Percentiles rank a stretch among this genome's conserved stretches.
Conservation (phyloP, 2,797 vertebrate species). For the Hoplostethus atlanticus region DNA sequence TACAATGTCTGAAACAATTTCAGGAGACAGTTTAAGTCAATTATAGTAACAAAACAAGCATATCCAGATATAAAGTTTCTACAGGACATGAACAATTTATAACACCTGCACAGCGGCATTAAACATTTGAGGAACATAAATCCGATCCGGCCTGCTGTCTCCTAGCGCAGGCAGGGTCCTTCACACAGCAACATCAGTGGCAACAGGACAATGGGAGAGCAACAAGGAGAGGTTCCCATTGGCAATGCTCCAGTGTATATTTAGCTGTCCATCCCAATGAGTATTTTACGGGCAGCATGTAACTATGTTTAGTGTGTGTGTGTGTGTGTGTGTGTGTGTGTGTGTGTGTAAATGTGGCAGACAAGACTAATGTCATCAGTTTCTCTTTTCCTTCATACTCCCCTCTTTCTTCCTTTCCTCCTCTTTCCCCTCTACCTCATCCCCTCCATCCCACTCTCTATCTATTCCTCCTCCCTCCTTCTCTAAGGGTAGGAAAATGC, state of each 20-base stretch:
- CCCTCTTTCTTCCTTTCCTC: not conserved
- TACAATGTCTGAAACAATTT: too few relatives aligned
- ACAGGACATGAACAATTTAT: constrained; percentile 1
- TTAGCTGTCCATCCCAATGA: constrained; percentile 75
- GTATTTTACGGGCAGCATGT: constrained; percentile 56
- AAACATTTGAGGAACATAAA: constrained; percentile 19
- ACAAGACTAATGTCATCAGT: constrained; percentile 33
- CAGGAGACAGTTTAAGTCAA: too few relatives aligned
- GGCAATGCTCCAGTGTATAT: constrained; percentile 79
- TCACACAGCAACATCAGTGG: constrained; percentile 49
- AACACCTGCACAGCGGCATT: not conserved
- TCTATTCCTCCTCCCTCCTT: constrained; percentile 5
- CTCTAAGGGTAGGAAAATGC: constrained; percentile 13
- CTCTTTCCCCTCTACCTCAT: constrained; percentile 45
- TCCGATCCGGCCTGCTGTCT: constrained; percentile 1
- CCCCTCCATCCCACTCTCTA: constrained; percentile 36
- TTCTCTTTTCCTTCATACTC: constrained; percentile 49
- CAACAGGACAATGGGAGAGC: constrained; percentile 72
- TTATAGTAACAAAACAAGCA: too few relatives aligned
- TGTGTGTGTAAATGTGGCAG: constrained; percentile 25
- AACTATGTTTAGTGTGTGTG: constrained; percentile 52
- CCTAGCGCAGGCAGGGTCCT: not conserved
- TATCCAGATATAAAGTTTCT: not conserved
- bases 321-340: constrained; percentile 2
- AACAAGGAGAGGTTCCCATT: constrained; percentile 78